These are phyloP conservation scores for Podargus strigoides DNA, from an alignment of 2,797 vertebrate species.

Conservation along the genomic window DNA sequence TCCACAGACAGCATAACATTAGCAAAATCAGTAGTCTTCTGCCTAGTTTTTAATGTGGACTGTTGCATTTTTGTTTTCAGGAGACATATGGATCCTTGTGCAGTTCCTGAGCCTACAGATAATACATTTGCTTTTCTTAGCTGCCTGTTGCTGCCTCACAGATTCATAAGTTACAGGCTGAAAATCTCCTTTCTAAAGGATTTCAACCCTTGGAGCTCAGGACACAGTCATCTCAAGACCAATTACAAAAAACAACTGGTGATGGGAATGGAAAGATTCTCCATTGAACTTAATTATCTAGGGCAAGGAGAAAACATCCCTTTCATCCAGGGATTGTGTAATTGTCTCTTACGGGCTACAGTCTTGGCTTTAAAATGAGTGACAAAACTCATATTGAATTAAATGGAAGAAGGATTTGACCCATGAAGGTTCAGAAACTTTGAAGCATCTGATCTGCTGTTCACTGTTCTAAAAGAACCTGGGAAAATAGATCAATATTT, in stretches of 20 bases:
- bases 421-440: not conserved
- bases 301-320: constrained; percentile 44
- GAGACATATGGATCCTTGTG: not conserved
- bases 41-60: not conserved
- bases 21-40: not conserved
- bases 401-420: constrained; percentile 12
- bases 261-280: constrained; percentile 39
- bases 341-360: constrained; percentile 15
- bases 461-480: not conserved
- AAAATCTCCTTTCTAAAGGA: not conserved
- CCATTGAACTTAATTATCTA: constrained; percentile 40
- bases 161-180: not conserved
- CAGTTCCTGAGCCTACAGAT: not conserved
- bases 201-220: not conserved
- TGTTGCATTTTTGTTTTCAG: not conserved
- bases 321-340: constrained; percentile 26
- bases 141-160: not conserved
- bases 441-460: not conserved
- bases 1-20: not conserved
- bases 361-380: constrained; percentile 41
- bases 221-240: not conserved
- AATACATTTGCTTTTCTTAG: not conserved
- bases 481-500: not conserved
- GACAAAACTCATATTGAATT: constrained; percentile 8
- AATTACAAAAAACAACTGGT: constrained; percentile 14